Evolutionary conservation across 2,797 vertebrate genomes (phyloP).

Genomic region (Rhincodon typus): DNA sequence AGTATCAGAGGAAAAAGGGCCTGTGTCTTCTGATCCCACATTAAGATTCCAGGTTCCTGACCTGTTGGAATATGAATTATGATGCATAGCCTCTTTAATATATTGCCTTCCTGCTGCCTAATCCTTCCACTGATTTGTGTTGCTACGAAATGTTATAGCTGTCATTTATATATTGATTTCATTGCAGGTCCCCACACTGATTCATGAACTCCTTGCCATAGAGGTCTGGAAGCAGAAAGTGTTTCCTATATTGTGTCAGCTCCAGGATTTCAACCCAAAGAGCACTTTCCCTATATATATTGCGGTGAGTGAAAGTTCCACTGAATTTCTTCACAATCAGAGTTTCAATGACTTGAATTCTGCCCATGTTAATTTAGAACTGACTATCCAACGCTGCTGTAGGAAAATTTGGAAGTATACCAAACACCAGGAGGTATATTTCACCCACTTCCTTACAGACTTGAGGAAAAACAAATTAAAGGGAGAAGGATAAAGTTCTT

Average conservation of each 20-base stretch:
- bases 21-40: not conserved
- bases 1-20: not conserved
- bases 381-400: not conserved
- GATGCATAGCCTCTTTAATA: not conserved
- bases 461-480: not conserved
- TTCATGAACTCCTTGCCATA: slow-evolving; percentile 77
- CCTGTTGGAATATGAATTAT: slow-evolving; percentile 11
- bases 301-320: slow-evolving; percentile 71
- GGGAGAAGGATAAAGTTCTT: not conserved
- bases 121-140: not conserved
- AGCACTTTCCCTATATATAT: slow-evolving; percentile 84
- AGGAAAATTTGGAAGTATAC: not conserved
- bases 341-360: not conserved
- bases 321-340: not conserved
- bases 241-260: slow-evolving; percentile 75
- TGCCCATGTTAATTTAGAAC: not conserved
- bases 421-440: not conserved
- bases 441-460: not conserved
- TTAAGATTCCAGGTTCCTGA: not conserved
- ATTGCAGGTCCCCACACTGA: slow-evolving; percentile 70
- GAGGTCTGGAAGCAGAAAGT: slow-evolving; percentile 92
- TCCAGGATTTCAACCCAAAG: slow-evolving; percentile 82
- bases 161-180: not conserved
- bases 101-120: not conserved
- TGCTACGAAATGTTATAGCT: not conserved